Conservation (phyloP, 2,797 vertebrate species). For the Pithecia hirsuta region DNA sequence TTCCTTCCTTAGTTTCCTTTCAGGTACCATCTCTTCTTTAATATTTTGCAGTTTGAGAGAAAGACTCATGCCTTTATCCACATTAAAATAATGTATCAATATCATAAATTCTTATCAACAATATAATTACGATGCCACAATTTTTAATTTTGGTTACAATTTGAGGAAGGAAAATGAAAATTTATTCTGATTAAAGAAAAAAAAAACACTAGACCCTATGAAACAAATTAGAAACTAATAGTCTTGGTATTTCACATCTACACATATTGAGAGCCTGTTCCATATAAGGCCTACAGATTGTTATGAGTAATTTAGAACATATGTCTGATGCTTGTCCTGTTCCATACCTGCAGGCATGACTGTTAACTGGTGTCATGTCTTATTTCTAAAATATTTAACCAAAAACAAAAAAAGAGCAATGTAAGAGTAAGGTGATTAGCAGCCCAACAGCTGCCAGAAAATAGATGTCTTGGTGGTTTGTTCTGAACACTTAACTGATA, state of each 20-base stretch:
- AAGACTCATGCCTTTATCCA: not conserved
- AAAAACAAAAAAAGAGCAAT: not conserved
- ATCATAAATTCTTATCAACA: not conserved
- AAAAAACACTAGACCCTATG: not conserved
- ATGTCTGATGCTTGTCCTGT: not conserved
- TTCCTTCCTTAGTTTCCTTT: not conserved
- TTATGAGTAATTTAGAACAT: not conserved
- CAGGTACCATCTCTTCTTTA: not conserved
- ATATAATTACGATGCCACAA: not conserved
- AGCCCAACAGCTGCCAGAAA: not conserved
- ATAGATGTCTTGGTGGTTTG: not conserved
- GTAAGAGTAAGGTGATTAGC: not conserved
- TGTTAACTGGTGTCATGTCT: not conserved
- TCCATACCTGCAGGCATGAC: not conserved
- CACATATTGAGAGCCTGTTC: not conserved
- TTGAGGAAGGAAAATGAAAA: not conserved
- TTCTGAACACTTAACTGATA: constrained; percentile 44
- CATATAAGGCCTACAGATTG: not conserved
- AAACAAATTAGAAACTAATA: not conserved
- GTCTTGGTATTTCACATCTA: not conserved
- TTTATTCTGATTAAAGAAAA: not conserved
- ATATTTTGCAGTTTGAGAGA: not conserved
- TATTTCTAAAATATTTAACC: constrained; percentile 16
- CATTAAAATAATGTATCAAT: not conserved
- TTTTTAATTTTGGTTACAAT: not conserved